These are phyloP conservation scores for Meiosimyza decipiens DNA, from an alignment of 2,888 invertebrate genomes.

Conservation along the genomic window DNA sequence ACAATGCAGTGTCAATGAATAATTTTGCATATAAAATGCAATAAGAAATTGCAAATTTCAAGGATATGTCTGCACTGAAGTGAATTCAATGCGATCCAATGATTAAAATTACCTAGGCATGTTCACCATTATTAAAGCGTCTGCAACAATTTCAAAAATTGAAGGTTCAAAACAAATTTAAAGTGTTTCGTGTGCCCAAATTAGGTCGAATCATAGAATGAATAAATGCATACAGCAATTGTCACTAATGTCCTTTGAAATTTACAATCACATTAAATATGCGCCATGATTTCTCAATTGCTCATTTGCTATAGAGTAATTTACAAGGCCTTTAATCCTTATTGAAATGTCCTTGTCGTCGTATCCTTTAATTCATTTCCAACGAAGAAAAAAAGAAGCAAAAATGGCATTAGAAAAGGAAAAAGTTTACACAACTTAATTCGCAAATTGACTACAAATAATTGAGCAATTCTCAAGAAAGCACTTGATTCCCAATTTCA, in stretches of 20 bases:
- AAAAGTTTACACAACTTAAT: conserved; percentile 54
- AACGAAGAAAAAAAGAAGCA: not conserved
- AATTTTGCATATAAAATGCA: conserved; percentile 60
- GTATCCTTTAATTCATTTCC: not conserved
- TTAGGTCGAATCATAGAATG: not conserved
- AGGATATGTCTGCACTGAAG: conserved; percentile 44
- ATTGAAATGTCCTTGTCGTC: conserved; percentile 32
- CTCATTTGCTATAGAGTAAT: conserved; percentile 15
- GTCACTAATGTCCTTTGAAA: conserved; percentile 20
- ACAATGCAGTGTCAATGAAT: conserved; percentile 51
- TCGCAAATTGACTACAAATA: conserved; percentile 62
- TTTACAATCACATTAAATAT: conserved; percentile 16
- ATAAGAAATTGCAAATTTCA: conserved; percentile 58
- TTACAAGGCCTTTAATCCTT: conserved; percentile 29
- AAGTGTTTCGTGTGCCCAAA: not conserved
- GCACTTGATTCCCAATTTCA: conserved; percentile 30
- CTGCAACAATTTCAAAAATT: not conserved
- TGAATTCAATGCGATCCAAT: not conserved
- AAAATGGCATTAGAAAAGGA: conserved; percentile 25
- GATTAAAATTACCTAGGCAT: not conserved
- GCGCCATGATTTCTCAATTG: conserved; percentile 31
- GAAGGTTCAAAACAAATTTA: not conserved
- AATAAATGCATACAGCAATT: conserved; percentile 6
- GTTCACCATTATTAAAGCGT: too few relatives aligned
- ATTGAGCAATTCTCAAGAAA: conserved; percentile 60